Evolutionary conservation across 2,113 vertebrate species (phyloP).

Genomic region (Pterocles burchelli): DNA sequence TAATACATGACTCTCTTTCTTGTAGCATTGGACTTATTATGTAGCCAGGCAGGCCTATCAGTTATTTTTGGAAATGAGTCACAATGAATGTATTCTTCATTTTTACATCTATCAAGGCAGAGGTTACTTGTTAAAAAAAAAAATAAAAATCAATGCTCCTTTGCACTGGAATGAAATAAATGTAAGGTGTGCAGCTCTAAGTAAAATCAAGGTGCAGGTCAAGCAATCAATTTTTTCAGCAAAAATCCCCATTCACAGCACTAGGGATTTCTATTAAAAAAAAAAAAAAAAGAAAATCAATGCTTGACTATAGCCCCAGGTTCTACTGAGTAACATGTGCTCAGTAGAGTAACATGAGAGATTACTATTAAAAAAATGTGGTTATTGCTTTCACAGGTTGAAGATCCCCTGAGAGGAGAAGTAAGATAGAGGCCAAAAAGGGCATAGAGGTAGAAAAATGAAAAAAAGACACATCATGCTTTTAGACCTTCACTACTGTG

Average conservation of each 20-base stretch:
- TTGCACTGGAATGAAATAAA: neutral
- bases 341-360: neutral
- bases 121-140: neutral
- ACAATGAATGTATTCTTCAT: neutral
- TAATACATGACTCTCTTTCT: neutral
- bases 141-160: accelerated
- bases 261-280: neutral
- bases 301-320: neutral
- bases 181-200: neutral
- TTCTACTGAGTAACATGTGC: neutral
- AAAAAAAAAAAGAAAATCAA: neutral
- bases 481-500: neutral
- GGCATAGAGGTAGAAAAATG: neutral
- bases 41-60: neutral
- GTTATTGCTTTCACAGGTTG: neutral
- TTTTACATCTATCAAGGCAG: neutral
- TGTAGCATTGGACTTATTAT: neutral
- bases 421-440: neutral
- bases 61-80: neutral
- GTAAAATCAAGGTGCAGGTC: neutral
- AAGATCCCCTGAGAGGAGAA: neutral
- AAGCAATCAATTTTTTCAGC: neutral
- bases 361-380: neutral
- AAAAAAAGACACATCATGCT: neutral
- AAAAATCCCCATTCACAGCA: neutral